A percentile compares a stretch with the other conserved stretches of the same genome.
Conservation (phyloP, 2,797 vertebrate species). For the Podarcis lilfordi region DNA sequence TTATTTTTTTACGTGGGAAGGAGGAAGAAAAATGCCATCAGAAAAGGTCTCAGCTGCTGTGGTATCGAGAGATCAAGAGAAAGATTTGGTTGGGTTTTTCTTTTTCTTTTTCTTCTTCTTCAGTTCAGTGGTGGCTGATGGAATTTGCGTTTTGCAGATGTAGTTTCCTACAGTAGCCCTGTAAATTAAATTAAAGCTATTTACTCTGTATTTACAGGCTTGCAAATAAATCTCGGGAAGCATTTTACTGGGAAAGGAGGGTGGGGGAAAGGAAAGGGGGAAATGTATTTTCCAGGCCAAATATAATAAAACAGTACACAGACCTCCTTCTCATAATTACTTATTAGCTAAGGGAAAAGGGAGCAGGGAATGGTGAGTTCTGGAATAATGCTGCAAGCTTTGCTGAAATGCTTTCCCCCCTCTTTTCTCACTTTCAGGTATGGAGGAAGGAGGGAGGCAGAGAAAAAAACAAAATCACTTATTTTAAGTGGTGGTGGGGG, state of each 20-base stretch:
- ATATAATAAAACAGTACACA: conserved; percentile 70
- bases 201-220: conserved; percentile 69
- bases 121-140: conserved; percentile 10
- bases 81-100: not conserved
- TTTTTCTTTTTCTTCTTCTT: not conserved
- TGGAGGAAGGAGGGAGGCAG: not conserved
- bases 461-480: conserved; percentile 26
- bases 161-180: conserved; percentile 51
- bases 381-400: not conserved
- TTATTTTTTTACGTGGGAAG: not conserved
- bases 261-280: conserved; percentile 6
- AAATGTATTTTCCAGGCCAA: conserved; percentile 62
- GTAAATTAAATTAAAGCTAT: conserved; percentile 77
- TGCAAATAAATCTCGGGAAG: conserved; percentile 70
- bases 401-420: not conserved
- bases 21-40: not conserved
- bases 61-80: not conserved
- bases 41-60: not conserved
- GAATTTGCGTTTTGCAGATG: conserved; percentile 53
- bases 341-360: conserved; percentile 71
- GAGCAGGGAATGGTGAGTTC: not conserved
- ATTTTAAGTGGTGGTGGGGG: conserved; percentile 34
- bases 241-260: conserved; percentile 59
- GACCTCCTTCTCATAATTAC: conserved; percentile 70
- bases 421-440: conserved; percentile 32